Evolutionary conservation across 2,113 vertebrate genomes (phyloP).

Genomic region (Cololabis saira): DNA sequence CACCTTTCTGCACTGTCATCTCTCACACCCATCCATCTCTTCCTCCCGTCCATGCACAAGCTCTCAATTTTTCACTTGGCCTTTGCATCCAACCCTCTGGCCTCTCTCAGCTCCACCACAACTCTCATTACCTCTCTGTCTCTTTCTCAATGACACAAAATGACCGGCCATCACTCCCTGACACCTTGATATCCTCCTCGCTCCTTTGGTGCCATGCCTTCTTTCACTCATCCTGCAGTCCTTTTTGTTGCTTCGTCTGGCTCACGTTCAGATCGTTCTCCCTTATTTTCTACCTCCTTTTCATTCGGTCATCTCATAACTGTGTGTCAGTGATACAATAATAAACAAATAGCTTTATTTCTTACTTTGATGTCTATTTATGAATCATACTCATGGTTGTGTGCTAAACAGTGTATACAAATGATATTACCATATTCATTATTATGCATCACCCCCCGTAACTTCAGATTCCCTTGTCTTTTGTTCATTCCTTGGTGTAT

Average conservation of each 20-base stretch:
- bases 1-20: constrained; percentile 22
- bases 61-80: constrained; percentile 71
- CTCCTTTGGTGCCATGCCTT: constrained; percentile 11
- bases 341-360: constrained; percentile 10
- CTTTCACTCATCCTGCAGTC: constrained; percentile 12
- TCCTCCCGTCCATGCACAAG: constrained; percentile 28
- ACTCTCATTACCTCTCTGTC: constrained; percentile 65
- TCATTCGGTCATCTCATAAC: constrained; percentile 16
- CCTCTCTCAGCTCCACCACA: constrained; percentile 34
- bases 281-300: constrained; percentile 30
- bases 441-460: too few species aligned
- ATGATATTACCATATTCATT: too few species aligned
- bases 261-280: constrained; percentile 17
- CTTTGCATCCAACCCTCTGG: constrained; percentile 57
- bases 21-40: constrained; percentile 40
- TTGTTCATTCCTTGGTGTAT: too few species aligned
- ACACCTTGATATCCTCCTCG: constrained; percentile 55
- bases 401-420: too few species aligned
- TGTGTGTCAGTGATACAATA: constrained; percentile 2
- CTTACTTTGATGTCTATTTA: neutral
- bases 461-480: too few species aligned
- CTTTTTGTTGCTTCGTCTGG: constrained; percentile 17
- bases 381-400: neutral
- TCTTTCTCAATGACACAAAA: constrained; percentile 56
- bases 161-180: constrained; percentile 44